Percentiles rank a stretch among this genome's conserved stretches.
phyloP scores from a whole-genome alignment of 2,797 vertebrate genomes.

The Loris lydekkerianus region DNA sequence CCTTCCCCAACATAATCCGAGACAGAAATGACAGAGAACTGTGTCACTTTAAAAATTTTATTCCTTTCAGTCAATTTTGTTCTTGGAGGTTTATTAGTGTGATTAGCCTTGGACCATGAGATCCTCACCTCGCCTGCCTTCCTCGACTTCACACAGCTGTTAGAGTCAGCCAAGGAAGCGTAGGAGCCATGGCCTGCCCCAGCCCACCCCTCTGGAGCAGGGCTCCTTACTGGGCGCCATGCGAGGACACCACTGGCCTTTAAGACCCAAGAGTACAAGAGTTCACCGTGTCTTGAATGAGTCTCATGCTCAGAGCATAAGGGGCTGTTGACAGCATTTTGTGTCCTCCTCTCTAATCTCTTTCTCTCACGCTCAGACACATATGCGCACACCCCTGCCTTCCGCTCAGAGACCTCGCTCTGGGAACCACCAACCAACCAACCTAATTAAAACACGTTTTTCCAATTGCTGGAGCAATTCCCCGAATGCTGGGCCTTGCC shows the following conservation, averaged over 20 bases:
- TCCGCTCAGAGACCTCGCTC: conserved; percentile 81
- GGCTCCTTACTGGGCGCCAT: neutral
- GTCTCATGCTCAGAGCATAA: conserved; percentile 76
- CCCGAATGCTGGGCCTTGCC: conserved; percentile 72
- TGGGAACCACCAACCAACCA: conserved; percentile 86
- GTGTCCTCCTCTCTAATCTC: conserved; percentile 34
- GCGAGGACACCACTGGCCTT: neutral
- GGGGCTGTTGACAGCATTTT: conserved; percentile 70
- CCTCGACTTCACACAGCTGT: conserved; percentile 57
- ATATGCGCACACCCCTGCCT: neutral
- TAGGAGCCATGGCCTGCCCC: neutral
- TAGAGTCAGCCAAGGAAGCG: conserved; percentile 38
- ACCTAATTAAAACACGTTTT: conserved; percentile 87
- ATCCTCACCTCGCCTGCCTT: conserved; percentile 69
- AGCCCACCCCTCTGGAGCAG: neutral
- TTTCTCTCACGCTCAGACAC: neutral
- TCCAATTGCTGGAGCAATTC: conserved; percentile 84
- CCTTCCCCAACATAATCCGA: conserved; percentile 87
- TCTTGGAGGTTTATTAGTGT: conserved; percentile 85
- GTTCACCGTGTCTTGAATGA: conserved; percentile 74
- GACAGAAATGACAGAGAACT: conserved; percentile 87
- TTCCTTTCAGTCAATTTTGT: conserved; percentile 87
- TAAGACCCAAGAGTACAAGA: conserved; percentile 32
- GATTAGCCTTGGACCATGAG: conserved; percentile 81
- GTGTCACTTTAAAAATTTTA: conserved; percentile 86